Conservation (phyloP, 2,888 invertebrate species). For the Lampropteryx suffumata region DNA sequence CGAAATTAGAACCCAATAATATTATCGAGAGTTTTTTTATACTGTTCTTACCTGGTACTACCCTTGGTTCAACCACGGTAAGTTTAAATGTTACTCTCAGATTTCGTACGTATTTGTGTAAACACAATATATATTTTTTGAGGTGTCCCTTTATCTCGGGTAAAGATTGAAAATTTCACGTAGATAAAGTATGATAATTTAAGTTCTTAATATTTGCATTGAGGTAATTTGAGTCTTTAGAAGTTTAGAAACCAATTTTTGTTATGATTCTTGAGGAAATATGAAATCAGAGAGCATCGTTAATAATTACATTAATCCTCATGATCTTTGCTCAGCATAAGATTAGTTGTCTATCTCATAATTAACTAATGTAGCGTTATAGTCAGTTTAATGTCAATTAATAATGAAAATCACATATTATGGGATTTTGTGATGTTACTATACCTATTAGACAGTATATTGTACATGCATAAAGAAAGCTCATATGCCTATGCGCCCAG, state of each 20-base stretch:
- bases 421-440: too few species aligned
- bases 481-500: too few species aligned
- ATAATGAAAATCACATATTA: too few species aligned
- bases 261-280: slow-evolving; percentile 12
- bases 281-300: slow-evolving; percentile 15
- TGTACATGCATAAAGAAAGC: too few species aligned
- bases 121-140: slow-evolving; percentile 81
- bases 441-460: too few species aligned
- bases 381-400: too few species aligned
- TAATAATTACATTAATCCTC: too few species aligned
- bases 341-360: too few species aligned
- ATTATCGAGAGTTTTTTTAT: slow-evolving; percentile 65
- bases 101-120: slow-evolving; percentile 81
- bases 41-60: slow-evolving; percentile 42
- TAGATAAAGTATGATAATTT: slow-evolving; percentile 36
- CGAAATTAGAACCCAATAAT: slow-evolving; percentile 83
- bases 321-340: too few species aligned
- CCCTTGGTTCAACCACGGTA: slow-evolving; percentile 57
- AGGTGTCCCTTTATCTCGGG: slow-evolving; percentile 56
- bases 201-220: slow-evolving; percentile 24
- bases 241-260: slow-evolving; percentile 20
- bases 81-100: slow-evolving; percentile 64
- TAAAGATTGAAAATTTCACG: slow-evolving; percentile 47
- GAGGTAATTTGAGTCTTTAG: slow-evolving; percentile 29
- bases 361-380: too few species aligned